phyloP scores from a whole-genome alignment of 2,113 vertebrate species.

The Zosterops lateralis region DNA sequence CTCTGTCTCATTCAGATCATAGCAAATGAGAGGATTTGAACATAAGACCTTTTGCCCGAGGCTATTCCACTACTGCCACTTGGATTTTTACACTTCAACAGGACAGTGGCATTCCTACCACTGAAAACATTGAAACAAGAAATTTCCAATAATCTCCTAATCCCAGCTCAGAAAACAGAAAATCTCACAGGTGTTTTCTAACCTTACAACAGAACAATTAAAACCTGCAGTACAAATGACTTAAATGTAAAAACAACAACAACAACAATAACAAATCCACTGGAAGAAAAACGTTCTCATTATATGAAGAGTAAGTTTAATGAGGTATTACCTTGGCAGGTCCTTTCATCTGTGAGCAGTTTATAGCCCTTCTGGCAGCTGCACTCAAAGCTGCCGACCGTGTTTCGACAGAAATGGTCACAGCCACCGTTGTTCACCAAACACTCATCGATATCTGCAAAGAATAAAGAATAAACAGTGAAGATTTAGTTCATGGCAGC shows the following conservation, averaged over 20 bases:
- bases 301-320: background rate
- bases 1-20: background rate
- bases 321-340: slow-evolving; percentile 87
- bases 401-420: slow-evolving; percentile 93
- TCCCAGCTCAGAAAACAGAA: background rate
- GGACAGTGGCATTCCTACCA: background rate
- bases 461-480: background rate
- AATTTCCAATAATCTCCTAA: background rate
- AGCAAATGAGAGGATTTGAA: background rate
- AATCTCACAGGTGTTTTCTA: background rate
- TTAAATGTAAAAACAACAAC: background rate
- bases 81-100: background rate
- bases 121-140: background rate
- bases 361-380: slow-evolving; percentile 96
- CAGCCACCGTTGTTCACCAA: slow-evolving; percentile 92
- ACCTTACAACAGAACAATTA: background rate
- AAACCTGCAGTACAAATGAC: background rate
- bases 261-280: background rate
- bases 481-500: background rate
- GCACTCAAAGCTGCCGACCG: slow-evolving; percentile 97
- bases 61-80: background rate
- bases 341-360: slow-evolving; percentile 92
- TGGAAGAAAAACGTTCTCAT: background rate
- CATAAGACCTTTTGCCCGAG: background rate
- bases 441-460: slow-evolving; percentile 93